These are phyloP conservation scores for Agrypnus murinus DNA, from an alignment of 2,888 invertebrate species.

Conservation along the genomic window DNA sequence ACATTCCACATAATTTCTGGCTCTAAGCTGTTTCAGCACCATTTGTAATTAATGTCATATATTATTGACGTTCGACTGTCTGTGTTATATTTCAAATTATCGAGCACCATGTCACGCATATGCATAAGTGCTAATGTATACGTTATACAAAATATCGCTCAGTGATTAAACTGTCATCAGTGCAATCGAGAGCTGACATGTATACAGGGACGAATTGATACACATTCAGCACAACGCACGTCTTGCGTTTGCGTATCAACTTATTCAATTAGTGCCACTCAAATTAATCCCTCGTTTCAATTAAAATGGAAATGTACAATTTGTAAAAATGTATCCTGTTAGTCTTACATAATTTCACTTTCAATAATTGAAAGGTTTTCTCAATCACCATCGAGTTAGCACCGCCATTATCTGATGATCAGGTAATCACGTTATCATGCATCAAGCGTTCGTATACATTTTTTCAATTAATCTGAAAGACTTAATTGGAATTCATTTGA, in stretches of 20 bases:
- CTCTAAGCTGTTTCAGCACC: slow-evolving; percentile 10
- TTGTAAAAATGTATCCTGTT: slow-evolving; percentile 38
- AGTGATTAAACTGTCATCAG: slow-evolving; percentile 59
- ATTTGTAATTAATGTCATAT: slow-evolving; percentile 24
- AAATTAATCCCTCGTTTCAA: slow-evolving; percentile 50
- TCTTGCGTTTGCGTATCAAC: slow-evolving; percentile 44
- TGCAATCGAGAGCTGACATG: slow-evolving; percentile 47
- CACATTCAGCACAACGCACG: slow-evolving; percentile 35
- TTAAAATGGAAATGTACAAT: slow-evolving; percentile 51
- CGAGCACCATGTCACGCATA: slow-evolving; percentile 52
- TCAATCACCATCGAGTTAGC: slow-evolving; percentile 3
- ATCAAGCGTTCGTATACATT: too few relatives aligned
- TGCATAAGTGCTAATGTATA: slow-evolving; percentile 57
- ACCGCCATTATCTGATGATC: neutral
- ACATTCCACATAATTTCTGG: slow-evolving; percentile 3
- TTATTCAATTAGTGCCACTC: slow-evolving; percentile 48
- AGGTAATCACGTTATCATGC: neutral
- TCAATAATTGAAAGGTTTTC: slow-evolving; percentile 19
- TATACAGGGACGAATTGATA: slow-evolving; percentile 44
- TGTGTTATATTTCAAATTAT: slow-evolving; percentile 56
- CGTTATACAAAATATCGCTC: slow-evolving; percentile 58
- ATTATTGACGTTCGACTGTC: slow-evolving; percentile 32
- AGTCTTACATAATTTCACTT: slow-evolving; percentile 22
- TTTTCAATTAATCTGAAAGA: too few relatives aligned
- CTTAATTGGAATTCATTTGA: too few relatives aligned